Conservation (phyloP, 30 jellyfish, hydroid and myxozoan species). For the Mastigias papua region DNA sequence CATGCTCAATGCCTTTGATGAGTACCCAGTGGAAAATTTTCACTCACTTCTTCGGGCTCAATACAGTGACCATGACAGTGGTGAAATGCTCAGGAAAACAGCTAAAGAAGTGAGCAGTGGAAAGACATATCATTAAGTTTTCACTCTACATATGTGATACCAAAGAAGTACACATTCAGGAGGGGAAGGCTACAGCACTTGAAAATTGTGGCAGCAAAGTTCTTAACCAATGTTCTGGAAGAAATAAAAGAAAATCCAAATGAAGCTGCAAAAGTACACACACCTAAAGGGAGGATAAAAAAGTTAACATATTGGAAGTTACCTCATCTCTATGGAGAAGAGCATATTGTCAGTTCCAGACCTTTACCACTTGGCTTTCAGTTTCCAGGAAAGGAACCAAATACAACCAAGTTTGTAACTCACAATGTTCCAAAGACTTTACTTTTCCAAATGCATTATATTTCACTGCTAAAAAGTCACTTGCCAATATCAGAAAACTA, state of each 20-base stretch:
- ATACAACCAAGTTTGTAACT: background rate
- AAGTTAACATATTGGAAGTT: conserved; percentile 2
- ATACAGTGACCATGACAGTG: background rate
- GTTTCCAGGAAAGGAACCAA: conserved; percentile 10
- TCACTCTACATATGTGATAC: background rate
- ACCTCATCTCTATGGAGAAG: conserved; percentile 13
- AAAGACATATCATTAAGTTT: background rate
- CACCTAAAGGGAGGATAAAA: background rate
- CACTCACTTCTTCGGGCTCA: conserved; percentile 24
- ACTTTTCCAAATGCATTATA: background rate
- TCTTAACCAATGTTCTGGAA: background rate
- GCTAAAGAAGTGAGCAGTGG: background rate
- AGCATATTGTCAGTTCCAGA: background rate
- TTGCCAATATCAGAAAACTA: background rate
- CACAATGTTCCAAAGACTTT: background rate
- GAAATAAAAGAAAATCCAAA: too few relatives aligned
- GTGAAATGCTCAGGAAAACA: conserved; percentile 2
- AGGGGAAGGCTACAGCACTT: background rate
- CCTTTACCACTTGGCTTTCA: conserved; percentile 21
- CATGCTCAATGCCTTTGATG: conserved; percentile 36
- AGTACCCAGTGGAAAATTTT: conserved; percentile 33
- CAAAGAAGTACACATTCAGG: conserved; percentile 14
- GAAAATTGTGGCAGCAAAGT: background rate
- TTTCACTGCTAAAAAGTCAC: background rate
- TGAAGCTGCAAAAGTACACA: too few relatives aligned